Percentiles rank a stretch among this genome's conserved stretches.
Evolutionary conservation across 2,888 invertebrate genomes (phyloP).

Genomic region (Helobdella robusta): DNA sequence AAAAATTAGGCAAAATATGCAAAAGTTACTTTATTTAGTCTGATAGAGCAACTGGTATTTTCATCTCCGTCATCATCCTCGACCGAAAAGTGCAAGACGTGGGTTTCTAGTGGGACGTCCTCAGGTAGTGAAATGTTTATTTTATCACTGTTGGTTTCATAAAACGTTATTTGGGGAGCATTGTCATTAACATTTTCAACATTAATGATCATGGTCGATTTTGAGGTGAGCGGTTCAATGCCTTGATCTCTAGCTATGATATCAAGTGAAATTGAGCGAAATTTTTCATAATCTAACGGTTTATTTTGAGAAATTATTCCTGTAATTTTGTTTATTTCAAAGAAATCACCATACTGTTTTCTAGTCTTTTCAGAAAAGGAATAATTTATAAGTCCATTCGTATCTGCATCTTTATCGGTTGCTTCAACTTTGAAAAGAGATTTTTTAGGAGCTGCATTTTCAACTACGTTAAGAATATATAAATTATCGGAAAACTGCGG

Average conservation of each 20-base stretch:
- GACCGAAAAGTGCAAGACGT: conserved; percentile 8
- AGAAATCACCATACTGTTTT: conserved; percentile 2
- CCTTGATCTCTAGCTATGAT: conserved; percentile 18
- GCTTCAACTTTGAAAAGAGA: background rate
- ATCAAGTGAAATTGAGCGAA: conserved; percentile 6
- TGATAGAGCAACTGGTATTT: conserved; percentile 4
- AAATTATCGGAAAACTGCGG: conserved; percentile 27
- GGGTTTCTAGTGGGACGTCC: conserved; percentile 1
- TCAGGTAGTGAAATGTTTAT: conserved; percentile 27
- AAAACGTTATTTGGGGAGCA: conserved; percentile 8
- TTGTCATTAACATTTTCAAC: conserved; percentile 21
- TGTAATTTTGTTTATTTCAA: conserved; percentile 6
- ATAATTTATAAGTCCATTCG: conserved; percentile 12
- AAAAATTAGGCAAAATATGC: background rate
- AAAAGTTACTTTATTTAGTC: conserved; percentile 12
- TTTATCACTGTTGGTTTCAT: conserved; percentile 3
- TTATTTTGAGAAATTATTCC: conserved; percentile 5
- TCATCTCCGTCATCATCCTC: conserved; percentile 16
- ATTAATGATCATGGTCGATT: conserved; percentile 1
- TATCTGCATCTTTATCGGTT: conserved; percentile 8
- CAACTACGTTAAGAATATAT: conserved; percentile 27
- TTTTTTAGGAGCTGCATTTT: conserved; percentile 23
- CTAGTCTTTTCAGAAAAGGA: background rate
- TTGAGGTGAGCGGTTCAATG: conserved; percentile 1
- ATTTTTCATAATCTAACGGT: conserved; percentile 3